Conservation (phyloP, 2,797 vertebrate species). For the Poecile montanus region DNA sequence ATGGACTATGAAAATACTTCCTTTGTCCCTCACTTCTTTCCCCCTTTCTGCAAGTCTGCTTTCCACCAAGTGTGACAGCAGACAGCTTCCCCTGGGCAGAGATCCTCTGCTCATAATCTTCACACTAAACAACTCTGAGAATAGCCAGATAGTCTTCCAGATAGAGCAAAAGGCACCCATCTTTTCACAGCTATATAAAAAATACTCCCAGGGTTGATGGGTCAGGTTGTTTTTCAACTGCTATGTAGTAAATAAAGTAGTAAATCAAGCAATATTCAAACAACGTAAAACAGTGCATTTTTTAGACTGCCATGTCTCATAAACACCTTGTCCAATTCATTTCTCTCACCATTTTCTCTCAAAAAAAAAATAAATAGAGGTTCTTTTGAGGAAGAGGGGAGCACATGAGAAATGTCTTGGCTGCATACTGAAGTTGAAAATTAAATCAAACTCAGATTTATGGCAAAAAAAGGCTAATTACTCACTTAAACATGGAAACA, state of each 20-base stretch:
- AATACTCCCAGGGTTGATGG: constrained; percentile 2
- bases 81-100: background rate
- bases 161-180: background rate
- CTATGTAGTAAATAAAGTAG: constrained; percentile 48
- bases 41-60: background rate
- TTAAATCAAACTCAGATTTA: constrained; percentile 50
- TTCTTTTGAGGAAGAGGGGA: background rate
- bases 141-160: background rate
- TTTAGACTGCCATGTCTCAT: constrained; percentile 18
- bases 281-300: constrained; percentile 17
- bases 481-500: constrained; percentile 31
- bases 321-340: constrained; percentile 49
- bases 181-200: constrained; percentile 15
- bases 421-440: background rate
- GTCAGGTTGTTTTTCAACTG: constrained; percentile 53
- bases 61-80: background rate
- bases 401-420: constrained; percentile 7
- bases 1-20: background rate
- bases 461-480: background rate
- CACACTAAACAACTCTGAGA: background rate
- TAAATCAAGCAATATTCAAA: constrained; percentile 57
- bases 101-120: background rate
- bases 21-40: background rate
- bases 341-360: background rate
- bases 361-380: constrained; percentile 6